Evolutionary conservation across 2,888 invertebrate species (phyloP), one percentile per base, ranked within the genome.

Genomic region (Trichogramma dendrolimi): DNA sequence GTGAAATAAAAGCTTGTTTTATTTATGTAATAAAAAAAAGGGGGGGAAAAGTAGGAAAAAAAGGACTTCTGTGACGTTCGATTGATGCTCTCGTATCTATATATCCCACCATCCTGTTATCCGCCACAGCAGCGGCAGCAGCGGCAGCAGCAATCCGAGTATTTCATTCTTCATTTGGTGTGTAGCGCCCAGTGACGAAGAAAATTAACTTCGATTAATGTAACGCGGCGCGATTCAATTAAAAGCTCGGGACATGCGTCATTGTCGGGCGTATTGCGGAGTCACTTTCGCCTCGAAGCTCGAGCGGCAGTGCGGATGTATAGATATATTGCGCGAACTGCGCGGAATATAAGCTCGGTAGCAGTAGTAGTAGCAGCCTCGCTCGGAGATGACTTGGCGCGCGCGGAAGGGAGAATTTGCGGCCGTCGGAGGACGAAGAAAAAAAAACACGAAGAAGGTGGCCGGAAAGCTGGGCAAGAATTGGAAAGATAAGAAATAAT

Each of bases 401-500:
- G 27, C 27, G 27, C 27, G 57, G 10, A 7, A 6, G 11, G 44
- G 48, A 40, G 46, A 54, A 59, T 27, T 27, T 27, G 27, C 27
- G 27, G 27, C 27, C 27, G 27, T 27, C 27, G 27, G 11, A 11
- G 27, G 58, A 40, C 5, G 39, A 38, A 39, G 46, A 58, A 47
- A 43, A 46, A 55, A 49, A 49, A 55, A 42, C 4, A 49, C 41
- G 55, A 43, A 11, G 7, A 10, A 40, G 14, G 41, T 7, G 48
- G 38, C 38, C 2, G 39, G 51, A 51, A n/a, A 52, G 14, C 14
- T 6, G 40, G 7, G 56, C 56, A 55, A 58, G 55, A 58, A 63
- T 60, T 44, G 54, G 50, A 44, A 48, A 58, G 59, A 59, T 61
- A 61, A 64, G 58, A 59, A 61, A 61, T 62, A 65, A 65, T 60